Evolutionary conservation across 2,797 vertebrate genomes (phyloP).

Genomic region (Falco peregrinus): DNA sequence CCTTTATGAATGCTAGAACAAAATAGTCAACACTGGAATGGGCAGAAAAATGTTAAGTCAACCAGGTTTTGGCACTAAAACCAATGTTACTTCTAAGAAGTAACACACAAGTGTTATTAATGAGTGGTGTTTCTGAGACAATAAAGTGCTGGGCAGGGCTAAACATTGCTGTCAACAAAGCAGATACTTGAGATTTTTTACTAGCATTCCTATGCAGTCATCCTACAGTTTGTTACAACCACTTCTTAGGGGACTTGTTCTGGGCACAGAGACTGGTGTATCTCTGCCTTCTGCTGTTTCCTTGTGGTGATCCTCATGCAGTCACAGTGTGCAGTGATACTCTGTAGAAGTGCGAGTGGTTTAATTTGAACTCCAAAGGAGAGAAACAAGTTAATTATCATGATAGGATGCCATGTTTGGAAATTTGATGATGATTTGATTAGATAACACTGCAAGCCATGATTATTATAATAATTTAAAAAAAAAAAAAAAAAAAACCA

Average conservation of each 20-base stretch:
- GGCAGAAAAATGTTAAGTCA: not conserved
- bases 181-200: not conserved
- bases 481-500: not conserved
- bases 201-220: not conserved
- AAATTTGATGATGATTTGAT: not conserved
- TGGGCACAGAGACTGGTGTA: not conserved
- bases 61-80: not conserved
- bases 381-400: not conserved
- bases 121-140: not conserved
- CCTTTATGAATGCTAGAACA: conserved; percentile 10
- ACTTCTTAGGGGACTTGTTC: not conserved
- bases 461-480: not conserved
- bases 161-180: not conserved
- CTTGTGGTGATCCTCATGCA: not conserved
- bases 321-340: not conserved
- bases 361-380: not conserved
- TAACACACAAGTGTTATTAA: not conserved
- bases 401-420: not conserved
- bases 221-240: not conserved
- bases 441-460: not conserved
- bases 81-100: not conserved
- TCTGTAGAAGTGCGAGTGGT: not conserved
- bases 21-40: not conserved
- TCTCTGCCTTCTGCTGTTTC: not conserved
- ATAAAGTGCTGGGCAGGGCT: not conserved